These are phyloP conservation scores for Macrophya alboannulata DNA, from an alignment of 2,888 invertebrate species.

Conservation along the genomic window DNA sequence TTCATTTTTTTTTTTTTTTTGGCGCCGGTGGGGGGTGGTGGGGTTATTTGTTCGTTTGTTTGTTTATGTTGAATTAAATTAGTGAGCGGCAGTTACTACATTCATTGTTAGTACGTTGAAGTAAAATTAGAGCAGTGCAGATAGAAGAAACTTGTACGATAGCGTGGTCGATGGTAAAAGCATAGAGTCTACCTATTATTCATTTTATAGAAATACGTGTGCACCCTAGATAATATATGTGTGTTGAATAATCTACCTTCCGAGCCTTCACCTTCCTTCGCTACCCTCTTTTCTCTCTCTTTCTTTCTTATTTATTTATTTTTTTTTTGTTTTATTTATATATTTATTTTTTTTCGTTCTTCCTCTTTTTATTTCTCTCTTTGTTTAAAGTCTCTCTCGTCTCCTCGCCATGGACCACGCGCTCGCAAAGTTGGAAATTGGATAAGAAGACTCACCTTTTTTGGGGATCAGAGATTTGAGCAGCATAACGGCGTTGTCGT, in stretches of 20 bases:
- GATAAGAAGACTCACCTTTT: conserved; percentile 89
- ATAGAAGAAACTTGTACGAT: conserved; percentile 53
- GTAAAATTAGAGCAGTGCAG: conserved; percentile 56
- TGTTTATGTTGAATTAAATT: conserved; percentile 26
- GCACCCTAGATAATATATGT: conserved; percentile 7
- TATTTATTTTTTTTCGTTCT: conserved; percentile 23
- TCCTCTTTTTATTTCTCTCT: neutral
- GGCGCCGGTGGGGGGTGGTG: too few species aligned
- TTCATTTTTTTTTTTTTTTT: neutral
- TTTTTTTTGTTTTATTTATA: conserved; percentile 1
- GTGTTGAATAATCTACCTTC: conserved; percentile 13
- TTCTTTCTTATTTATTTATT: neutral
- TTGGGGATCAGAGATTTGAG: conserved; percentile 99
- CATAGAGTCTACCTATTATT: conserved; percentile 25
- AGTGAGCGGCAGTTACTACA: conserved; percentile 56
- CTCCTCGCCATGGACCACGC: conserved; percentile 55
- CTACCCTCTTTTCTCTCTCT: conserved; percentile 34
- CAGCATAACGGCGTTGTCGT: conserved; percentile 97
- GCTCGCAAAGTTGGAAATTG: conserved; percentile 56
- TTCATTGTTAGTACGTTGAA: conserved; percentile 54
- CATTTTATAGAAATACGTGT: conserved; percentile 12
- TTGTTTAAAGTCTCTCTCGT: conserved; percentile 33
- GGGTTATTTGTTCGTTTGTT: neutral
- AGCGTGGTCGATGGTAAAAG: conserved; percentile 55
- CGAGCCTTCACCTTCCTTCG: conserved; percentile 21